Base-by-base conservation (phyloP, 2,113 vertebrate species). In the Callorhinus ursinus region DNA sequence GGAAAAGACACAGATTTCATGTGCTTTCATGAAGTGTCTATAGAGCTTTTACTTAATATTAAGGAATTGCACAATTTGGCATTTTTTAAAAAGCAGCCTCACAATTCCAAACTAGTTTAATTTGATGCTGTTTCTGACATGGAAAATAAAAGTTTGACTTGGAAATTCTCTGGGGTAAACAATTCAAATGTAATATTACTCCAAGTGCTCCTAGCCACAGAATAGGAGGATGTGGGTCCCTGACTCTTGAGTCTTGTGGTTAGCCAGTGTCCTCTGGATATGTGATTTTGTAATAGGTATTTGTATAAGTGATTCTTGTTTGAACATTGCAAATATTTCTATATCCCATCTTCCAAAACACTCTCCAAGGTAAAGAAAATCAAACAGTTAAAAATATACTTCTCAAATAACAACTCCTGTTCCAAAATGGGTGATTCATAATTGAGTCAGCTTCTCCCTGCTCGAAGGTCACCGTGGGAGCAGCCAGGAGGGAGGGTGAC, bases 1-100 rank as follows among this genome's bases (percentile, higher is more conserved):
- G 71, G 71, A 74, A 63, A 95, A 84, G 22, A 84, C 61, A 96
- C 28, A 51, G 88, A 98, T 93, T 97, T 95, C 77, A 85, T 76
- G 85, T 96, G 86, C 91, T 83, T 97, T 94, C 39, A 88, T 92
- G 69, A 98, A 95, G 80, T 55, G 13, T 59, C 55, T 87, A 16
- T 9, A 87, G 33, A 10, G 46, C 39, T 92, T 93, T 81, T 94
- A 57, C 8, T 63, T 77, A 76, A 61, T 39, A 92, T 49, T 51
- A 71, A 87, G 90, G 55, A 83, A 53, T 33, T 92, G 36, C 33
- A 82, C 22, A 69, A 51, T 31, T 24, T 26, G 22, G 13, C 3
- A 42, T 3, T 33, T 76, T 83, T 81, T 49, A 49, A 18, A 46
- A 89, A 84, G 42, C 18, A 69, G 19, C 5, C 26, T 53, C 74